phyloP scores from a whole-genome alignment of 1,140 invertebrate species.

The Bombus terrestris region DNA sequence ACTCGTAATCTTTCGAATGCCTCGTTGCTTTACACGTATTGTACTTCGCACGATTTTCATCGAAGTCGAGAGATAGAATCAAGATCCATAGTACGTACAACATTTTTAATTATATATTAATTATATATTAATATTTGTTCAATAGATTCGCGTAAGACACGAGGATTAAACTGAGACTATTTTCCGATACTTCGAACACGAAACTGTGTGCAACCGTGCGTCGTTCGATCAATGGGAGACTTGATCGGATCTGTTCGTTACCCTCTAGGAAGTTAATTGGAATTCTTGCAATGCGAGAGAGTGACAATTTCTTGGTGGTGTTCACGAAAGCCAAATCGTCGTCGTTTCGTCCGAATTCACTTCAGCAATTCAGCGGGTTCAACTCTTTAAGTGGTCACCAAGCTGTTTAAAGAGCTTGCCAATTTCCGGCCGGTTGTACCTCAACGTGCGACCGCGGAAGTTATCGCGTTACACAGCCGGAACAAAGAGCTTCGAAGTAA shows the following conservation, averaged over 20 bases:
- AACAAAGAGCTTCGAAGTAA: not conserved
- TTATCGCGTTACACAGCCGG: not conserved
- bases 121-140: too few relatives aligned
- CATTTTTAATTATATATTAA: not conserved
- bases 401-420: constrained; percentile 23
- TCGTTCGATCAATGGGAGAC: not conserved
- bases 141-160: not conserved
- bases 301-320: not conserved
- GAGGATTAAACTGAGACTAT: not conserved
- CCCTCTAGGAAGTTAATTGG: constrained; percentile 17
- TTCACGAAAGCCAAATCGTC: not conserved
- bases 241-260: not conserved
- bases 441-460: not conserved
- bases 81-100: too few relatives aligned
- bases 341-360: not conserved
- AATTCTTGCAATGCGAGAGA: constrained; percentile 27
- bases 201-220: not conserved
- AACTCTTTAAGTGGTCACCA: constrained; percentile 16
- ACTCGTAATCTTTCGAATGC: too few relatives aligned
- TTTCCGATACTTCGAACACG: not conserved
- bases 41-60: too few relatives aligned
- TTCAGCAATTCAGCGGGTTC: not conserved
- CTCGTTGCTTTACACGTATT: too few relatives aligned
- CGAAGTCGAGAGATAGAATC: too few relatives aligned
- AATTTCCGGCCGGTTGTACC: constrained; percentile 6